Conservation (phyloP, 2,113 vertebrate species). For the pig (Sus scrofa) region T2T-Sscrofa CM000818.6:139001-139500, state of each 20-base stretch:
- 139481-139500: background rate
- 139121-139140: too few species aligned
- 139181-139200: background rate
- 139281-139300: background rate
- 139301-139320: background rate
- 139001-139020: background rate
- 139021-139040: background rate
- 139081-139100: accelerated
- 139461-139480: background rate
- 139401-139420: background rate
- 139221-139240: background rate
- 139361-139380: background rate
- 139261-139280: too few species aligned
- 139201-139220: background rate
- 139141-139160: background rate
- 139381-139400: background rate
- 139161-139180: background rate
- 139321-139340: background rate
- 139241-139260: background rate
- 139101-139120: background rate
- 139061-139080: too few species aligned
- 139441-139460: background rate
- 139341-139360: accelerated
- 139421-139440: background rate
- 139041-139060: too few species aligned